phyloP scores from a whole-genome alignment of 1,140 invertebrate genomes.

The Zaprionus taronus region DNA sequence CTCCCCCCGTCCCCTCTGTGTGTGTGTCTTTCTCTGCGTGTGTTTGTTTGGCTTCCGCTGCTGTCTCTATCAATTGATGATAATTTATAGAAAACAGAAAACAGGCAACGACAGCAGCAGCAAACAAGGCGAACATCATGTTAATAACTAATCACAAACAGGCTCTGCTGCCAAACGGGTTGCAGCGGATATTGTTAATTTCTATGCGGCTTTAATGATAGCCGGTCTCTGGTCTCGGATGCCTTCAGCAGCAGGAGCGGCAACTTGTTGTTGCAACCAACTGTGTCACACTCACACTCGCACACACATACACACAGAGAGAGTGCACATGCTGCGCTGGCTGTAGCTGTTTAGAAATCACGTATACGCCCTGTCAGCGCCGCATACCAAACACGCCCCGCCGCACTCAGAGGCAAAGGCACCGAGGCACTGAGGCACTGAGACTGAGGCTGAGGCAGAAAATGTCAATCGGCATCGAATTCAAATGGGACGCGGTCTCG shows the following conservation, averaged over 20 bases:
- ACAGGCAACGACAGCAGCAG: slow-evolving; percentile 50
- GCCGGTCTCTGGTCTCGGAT: background rate
- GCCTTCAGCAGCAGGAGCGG: background rate
- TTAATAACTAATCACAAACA: slow-evolving; percentile 55
- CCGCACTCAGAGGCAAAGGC: background rate
- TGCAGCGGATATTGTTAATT: slow-evolving; percentile 55
- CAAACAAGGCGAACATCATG: slow-evolving; percentile 46
- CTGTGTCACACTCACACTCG: slow-evolving; percentile 11
- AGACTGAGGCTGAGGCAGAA: background rate
- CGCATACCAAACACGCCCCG: slow-evolving; percentile 34
- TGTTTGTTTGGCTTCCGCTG: slow-evolving; percentile 40
- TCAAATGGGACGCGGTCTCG: slow-evolving; percentile 29
- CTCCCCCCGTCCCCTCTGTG: background rate
- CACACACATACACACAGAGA: background rate
- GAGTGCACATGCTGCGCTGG: background rate
- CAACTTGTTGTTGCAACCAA: background rate
- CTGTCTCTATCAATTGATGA: slow-evolving; percentile 48
- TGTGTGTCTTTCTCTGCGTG: slow-evolving; percentile 16
- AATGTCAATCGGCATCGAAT: slow-evolving; percentile 33
- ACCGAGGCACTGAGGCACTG: background rate
- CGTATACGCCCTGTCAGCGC: slow-evolving; percentile 41
- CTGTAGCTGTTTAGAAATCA: slow-evolving; percentile 32
- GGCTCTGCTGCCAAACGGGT: slow-evolving; percentile 45
- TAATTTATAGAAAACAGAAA: slow-evolving; percentile 52
- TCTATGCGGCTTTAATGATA: slow-evolving; percentile 36